Percentiles rank a stretch among this genome's conserved stretches.
phyloP scores from a whole-genome alignment of 2,113 vertebrate genomes.

The Pelmatolapia mariae region DNA sequence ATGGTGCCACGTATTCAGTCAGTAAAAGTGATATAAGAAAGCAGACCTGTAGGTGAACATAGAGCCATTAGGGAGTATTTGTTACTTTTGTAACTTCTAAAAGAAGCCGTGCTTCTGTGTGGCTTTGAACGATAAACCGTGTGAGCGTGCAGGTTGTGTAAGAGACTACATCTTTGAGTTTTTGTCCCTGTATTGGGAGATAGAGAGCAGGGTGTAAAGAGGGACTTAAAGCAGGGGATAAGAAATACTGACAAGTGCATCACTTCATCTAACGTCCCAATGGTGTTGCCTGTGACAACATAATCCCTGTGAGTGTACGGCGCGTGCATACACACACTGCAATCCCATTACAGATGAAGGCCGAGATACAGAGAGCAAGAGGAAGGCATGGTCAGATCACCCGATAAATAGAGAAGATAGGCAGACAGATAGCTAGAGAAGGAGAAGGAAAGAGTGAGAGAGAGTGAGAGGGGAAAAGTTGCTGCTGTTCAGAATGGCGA shows the following conservation, averaged over 20 bases:
- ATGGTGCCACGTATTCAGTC: neutral
- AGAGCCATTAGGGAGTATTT: neutral
- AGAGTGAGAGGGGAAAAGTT: neutral
- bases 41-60: neutral
- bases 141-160: neutral
- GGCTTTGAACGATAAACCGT: neutral
- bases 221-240: constrained; percentile 34
- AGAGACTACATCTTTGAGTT: constrained; percentile 15
- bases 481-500: constrained; percentile 1
- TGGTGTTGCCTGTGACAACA: constrained; percentile 46
- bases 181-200: constrained; percentile 17
- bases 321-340: neutral
- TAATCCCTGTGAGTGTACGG: constrained; percentile 46
- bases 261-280: constrained; percentile 53
- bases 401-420: neutral
- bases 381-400: neutral
- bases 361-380: neutral
- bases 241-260: constrained; percentile 52
- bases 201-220: constrained; percentile 24
- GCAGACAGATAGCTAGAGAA: neutral
- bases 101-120: neutral
- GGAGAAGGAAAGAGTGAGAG: neutral
- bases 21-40: neutral
- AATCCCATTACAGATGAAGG: constrained; percentile 35
- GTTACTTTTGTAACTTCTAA: constrained; percentile 2